Conservation (phyloP, 2,797 vertebrate species). For the Sparus aurata region DNA sequence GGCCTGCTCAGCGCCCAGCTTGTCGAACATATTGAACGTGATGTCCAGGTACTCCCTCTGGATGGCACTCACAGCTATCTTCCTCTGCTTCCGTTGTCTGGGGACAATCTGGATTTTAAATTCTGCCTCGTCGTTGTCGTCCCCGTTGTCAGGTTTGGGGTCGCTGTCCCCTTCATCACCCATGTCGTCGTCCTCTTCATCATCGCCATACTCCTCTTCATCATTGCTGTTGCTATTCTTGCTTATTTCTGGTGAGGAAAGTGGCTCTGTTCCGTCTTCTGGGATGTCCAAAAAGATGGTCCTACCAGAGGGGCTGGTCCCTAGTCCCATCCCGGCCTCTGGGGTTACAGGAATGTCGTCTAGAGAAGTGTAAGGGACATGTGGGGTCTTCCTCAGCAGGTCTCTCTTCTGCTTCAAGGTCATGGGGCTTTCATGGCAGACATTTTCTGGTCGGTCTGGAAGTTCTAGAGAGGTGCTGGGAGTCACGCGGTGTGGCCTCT, state of each 20-base stretch:
- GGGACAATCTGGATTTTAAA: slow-evolving; percentile 99
- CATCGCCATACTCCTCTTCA: slow-evolving; percentile 88
- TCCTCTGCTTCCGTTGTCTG: slow-evolving; percentile 96
- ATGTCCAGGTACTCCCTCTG: slow-evolving; percentile 99
- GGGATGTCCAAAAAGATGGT: slow-evolving; percentile 92
- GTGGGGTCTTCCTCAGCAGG: slow-evolving; percentile 91
- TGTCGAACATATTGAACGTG: slow-evolving; percentile 96
- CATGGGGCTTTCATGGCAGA: slow-evolving; percentile 88
- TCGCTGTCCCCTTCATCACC: slow-evolving; percentile 89
- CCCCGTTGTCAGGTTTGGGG: slow-evolving; percentile 83
- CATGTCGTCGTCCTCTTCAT: slow-evolving; percentile 91
- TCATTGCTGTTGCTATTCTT: slow-evolving; percentile 83
- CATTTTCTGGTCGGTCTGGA: slow-evolving; percentile 72
- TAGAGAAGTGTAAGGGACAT: slow-evolving; percentile 90
- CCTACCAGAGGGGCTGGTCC: slow-evolving; percentile 86
- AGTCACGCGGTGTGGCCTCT: slow-evolving; percentile 63
- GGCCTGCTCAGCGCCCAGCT: slow-evolving; percentile 90
- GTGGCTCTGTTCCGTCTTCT: slow-evolving; percentile 87
- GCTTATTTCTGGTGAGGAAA: slow-evolving; percentile 87
- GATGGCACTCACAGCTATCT: slow-evolving; percentile 98
- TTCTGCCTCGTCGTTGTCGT: slow-evolving; percentile 91
- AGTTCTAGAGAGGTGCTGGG: slow-evolving; percentile 79
- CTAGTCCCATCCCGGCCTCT: slow-evolving; percentile 73
- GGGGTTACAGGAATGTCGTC: slow-evolving; percentile 84
- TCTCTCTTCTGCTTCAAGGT: slow-evolving; percentile 97